phyloP scores from a whole-genome alignment of 1,140 invertebrate species.

The Medauroidea extradentata region DNA sequence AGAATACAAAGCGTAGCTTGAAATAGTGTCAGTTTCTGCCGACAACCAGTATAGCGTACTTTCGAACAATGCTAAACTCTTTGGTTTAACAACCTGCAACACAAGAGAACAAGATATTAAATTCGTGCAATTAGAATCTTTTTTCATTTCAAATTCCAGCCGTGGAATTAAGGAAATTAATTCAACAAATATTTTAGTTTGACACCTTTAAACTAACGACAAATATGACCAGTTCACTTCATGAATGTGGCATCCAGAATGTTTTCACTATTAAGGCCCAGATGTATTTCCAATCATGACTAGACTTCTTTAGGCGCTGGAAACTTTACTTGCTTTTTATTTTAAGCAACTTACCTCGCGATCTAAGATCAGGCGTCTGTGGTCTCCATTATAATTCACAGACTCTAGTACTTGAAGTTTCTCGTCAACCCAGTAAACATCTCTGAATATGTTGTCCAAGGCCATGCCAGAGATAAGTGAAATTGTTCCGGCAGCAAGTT shows the following conservation, averaged over 20 bases:
- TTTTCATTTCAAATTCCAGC: no score
- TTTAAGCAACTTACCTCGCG: slow-evolving; percentile 14
- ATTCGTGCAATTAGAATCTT: no score
- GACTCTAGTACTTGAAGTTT: slow-evolving; percentile 20
- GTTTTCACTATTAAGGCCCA: no score
- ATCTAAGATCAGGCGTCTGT: slow-evolving; percentile 13
- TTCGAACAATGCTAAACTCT: slow-evolving; percentile 1
- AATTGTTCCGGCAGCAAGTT: slow-evolving; percentile 9
- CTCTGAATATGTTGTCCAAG: slow-evolving; percentile 26
- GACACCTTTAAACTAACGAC: no score
- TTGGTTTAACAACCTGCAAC: slow-evolving; percentile 1
- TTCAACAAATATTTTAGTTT: no score
- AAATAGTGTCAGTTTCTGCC: background rate
- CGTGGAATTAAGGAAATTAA: no score
- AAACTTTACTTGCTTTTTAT: no score
- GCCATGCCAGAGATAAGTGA: slow-evolving; percentile 21
- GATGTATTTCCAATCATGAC: no score
- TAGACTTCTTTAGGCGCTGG: no score
- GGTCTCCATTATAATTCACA: slow-evolving; percentile 25
- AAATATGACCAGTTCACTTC: no score
- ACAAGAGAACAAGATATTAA: no score
- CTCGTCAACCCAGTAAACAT: slow-evolving; percentile 30
- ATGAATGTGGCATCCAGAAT: no score
- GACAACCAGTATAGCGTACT: slow-evolving; percentile 1
- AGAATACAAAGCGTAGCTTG: background rate